Evolutionary conservation across 2,113 vertebrate species (phyloP).

Genomic region (Brachirus orientalis): DNA sequence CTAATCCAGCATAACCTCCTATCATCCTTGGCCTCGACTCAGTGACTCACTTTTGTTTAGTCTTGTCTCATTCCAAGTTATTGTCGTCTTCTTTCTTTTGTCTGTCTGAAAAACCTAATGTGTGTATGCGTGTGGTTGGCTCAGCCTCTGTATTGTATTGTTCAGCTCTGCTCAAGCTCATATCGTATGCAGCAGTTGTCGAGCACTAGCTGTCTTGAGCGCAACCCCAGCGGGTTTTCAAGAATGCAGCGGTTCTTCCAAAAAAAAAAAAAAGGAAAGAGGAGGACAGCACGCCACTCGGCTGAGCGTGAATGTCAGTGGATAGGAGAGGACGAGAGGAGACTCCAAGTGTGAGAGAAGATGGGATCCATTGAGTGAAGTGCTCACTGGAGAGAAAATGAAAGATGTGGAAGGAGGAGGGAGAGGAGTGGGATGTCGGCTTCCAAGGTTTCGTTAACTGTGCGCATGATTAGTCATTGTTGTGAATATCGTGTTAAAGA

Average conservation of each 20-base stretch:
- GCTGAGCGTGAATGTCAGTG: slow-evolving; percentile 51
- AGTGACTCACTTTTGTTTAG: slow-evolving; percentile 36
- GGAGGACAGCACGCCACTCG: slow-evolving; percentile 28
- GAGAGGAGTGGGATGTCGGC: slow-evolving; percentile 26
- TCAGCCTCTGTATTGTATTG: slow-evolving; percentile 23
- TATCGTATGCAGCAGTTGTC: slow-evolving; percentile 50
- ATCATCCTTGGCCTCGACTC: not conserved
- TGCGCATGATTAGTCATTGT: slow-evolving; percentile 35
- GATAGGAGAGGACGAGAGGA: slow-evolving; percentile 33
- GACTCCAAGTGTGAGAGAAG: slow-evolving; percentile 47
- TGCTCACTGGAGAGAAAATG: slow-evolving; percentile 37
- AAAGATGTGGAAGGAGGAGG: slow-evolving; percentile 16
- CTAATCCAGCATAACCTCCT: slow-evolving; percentile 1
- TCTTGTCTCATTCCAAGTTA: slow-evolving; percentile 41
- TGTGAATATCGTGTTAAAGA: slow-evolving; percentile 30
- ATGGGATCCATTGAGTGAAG: slow-evolving; percentile 46
- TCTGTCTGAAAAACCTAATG: slow-evolving; percentile 23
- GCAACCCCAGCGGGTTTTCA: slow-evolving; percentile 48
- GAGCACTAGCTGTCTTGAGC: slow-evolving; percentile 46
- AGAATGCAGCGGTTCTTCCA: slow-evolving; percentile 62
- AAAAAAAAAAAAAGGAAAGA: slow-evolving; percentile 1
- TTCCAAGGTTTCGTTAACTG: slow-evolving; percentile 32
- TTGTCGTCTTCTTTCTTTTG: slow-evolving; percentile 27
- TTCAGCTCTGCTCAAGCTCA: slow-evolving; percentile 44
- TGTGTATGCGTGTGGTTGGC: slow-evolving; percentile 30